These are phyloP conservation scores for Oxygymnocypris stewartii DNA, from an alignment of 2,113 vertebrate species.

Conservation along the genomic window DNA sequence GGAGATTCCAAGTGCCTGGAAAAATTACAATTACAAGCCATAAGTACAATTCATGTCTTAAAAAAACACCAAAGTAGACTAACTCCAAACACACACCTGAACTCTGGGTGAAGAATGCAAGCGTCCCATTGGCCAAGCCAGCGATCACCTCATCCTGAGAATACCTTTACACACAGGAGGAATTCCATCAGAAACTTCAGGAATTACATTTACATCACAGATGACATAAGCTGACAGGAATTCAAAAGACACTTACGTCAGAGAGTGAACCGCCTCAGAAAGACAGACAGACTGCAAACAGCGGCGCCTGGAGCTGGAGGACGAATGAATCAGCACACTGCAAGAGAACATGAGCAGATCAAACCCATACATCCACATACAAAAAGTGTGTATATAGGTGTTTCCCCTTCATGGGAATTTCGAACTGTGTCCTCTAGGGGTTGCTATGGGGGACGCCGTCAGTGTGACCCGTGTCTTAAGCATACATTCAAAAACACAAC, in stretches of 20 bases:
- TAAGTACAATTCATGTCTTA: background rate
- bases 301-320: constrained; percentile 64
- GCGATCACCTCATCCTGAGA: constrained; percentile 71
- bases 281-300: constrained; percentile 73
- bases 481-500: no score
- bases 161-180: constrained; percentile 61
- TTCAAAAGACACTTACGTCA: constrained; percentile 67
- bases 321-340: constrained; percentile 74
- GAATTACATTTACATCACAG: background rate
- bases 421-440: no score
- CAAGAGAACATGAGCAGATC: background rate
- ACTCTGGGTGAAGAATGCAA: constrained; percentile 73
- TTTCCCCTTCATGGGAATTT: no score
- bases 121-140: constrained; percentile 75
- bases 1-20: constrained; percentile 75
- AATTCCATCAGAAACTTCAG: background rate
- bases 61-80: background rate
- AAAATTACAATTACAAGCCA: background rate
- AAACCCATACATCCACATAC: background rate
- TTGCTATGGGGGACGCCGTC: no score
- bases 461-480: no score
- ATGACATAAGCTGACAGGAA: background rate
- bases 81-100: constrained; percentile 63
- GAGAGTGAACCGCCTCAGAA: constrained; percentile 75
- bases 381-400: no score